phyloP scores from a whole-genome alignment of 2,797 vertebrate genomes.

The Premnoplex brunnescens region DNA sequence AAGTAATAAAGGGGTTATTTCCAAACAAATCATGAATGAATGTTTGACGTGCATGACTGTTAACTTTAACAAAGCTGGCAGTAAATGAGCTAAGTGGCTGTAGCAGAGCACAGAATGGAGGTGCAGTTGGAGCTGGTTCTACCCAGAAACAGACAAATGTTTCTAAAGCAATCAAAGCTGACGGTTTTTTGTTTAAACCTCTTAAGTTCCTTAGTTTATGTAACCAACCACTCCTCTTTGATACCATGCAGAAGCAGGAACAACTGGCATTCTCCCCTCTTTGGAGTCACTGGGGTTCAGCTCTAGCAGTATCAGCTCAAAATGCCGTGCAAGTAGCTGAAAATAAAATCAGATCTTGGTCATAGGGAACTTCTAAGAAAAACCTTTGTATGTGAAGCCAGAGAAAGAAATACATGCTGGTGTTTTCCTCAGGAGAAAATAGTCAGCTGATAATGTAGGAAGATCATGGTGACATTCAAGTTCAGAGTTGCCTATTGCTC shows the following conservation, averaged over 20 bases:
- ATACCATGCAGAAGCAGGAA: not conserved
- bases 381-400: not conserved
- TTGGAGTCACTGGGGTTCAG: not conserved
- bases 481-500: not conserved
- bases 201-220: not conserved
- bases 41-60: not conserved
- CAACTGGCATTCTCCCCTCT: not conserved
- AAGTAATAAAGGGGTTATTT: constrained; percentile 34
- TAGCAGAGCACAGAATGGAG: not conserved
- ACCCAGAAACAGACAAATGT: not conserved
- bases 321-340: not conserved
- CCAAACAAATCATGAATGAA: not conserved
- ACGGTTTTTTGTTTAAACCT: not conserved
- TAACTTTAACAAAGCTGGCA: not conserved
- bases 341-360: not conserved
- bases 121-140: not conserved
- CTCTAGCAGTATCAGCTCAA: not conserved
- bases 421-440: not conserved
- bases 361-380: not conserved
- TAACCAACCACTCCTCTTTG: not conserved
- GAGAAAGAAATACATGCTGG: not conserved
- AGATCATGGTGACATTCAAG: not conserved
- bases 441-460: not conserved
- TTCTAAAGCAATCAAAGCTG: not conserved
- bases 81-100: not conserved